Conservation (phyloP, 2,888 invertebrate genomes). For the Drosophila anceps region DNA sequence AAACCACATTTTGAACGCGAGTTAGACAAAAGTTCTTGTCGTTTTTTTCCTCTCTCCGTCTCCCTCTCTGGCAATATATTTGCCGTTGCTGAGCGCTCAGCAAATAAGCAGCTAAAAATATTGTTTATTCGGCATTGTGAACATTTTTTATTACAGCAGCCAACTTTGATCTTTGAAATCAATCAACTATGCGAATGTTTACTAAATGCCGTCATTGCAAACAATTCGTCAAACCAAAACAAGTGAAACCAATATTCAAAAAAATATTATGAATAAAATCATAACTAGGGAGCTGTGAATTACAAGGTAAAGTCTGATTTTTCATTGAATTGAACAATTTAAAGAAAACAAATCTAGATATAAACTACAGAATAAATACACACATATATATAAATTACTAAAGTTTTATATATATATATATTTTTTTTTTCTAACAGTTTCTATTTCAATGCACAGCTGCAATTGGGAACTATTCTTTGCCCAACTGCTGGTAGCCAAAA, state of each 20-base stretch:
- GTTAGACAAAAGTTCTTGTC: slow-evolving; percentile 12
- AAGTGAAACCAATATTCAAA: neutral
- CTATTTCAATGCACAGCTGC: neutral
- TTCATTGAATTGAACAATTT: neutral
- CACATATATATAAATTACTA: no score
- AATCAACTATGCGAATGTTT: slow-evolving; percentile 30
- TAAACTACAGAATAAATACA: neutral
- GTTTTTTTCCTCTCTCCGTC: neutral
- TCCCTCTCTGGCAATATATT: neutral
- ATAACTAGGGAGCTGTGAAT: neutral
- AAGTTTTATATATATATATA: no score
- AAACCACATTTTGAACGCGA: slow-evolving; percentile 8
- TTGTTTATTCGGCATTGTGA: slow-evolving; percentile 23
- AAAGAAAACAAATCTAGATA: neutral
- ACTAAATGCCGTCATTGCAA: slow-evolving; percentile 27
- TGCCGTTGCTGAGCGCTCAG: slow-evolving; percentile 18
- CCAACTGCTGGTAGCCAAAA: no score
- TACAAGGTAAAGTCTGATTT: slow-evolving; percentile 30
- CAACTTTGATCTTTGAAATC: slow-evolving; percentile 64
- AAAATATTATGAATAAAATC: slow-evolving; percentile 5
- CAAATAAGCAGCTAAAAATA: slow-evolving; percentile 33
- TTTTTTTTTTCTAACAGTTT: neutral
- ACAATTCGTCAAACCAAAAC: slow-evolving; percentile 21
- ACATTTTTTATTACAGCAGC: slow-evolving; percentile 43
- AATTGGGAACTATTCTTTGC: no score